These are phyloP conservation scores for Clytia hemisphaerica DNA, from an alignment of 30 jellyfish, hydroid and myxozoan species.

Conservation along the genomic window DNA sequence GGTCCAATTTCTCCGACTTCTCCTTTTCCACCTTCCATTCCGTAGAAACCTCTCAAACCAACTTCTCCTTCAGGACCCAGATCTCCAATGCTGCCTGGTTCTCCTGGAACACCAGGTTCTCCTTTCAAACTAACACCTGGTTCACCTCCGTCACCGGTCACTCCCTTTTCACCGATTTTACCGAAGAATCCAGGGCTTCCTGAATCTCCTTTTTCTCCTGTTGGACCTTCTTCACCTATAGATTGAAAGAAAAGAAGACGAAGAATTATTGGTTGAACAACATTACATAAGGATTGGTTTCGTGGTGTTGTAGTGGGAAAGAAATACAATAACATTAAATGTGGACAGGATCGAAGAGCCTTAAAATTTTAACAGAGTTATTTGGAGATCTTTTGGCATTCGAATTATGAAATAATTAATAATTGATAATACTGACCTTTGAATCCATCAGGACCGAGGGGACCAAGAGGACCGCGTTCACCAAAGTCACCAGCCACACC, in stretches of 20 bases:
- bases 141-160: slow-evolving; percentile 4
- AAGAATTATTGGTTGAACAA: too few species aligned
- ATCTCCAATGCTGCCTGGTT: slow-evolving; percentile 31
- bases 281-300: too few species aligned
- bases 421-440: neutral
- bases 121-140: slow-evolving; percentile 28
- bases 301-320: too few species aligned
- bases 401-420: neutral
- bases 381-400: neutral
- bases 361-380: neutral
- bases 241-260: too few species aligned
- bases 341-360: neutral
- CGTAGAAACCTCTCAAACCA: slow-evolving; percentile 24
- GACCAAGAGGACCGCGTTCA: neutral
- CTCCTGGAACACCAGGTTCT: slow-evolving; percentile 64
- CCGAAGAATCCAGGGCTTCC: slow-evolving; percentile 1
- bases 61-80: slow-evolving; percentile 13
- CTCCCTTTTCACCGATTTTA: slow-evolving; percentile 8
- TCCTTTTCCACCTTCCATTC: slow-evolving; percentile 27
- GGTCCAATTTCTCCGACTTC: slow-evolving; percentile 34
- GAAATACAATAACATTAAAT: too few species aligned
- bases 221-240: slow-evolving; percentile 16
- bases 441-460: slow-evolving; percentile 3
- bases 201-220: neutral
- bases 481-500: slow-evolving; percentile 8